Base-by-base conservation (phyloP, 2,888 invertebrate genomes). In the Papilio protenor region DNA sequence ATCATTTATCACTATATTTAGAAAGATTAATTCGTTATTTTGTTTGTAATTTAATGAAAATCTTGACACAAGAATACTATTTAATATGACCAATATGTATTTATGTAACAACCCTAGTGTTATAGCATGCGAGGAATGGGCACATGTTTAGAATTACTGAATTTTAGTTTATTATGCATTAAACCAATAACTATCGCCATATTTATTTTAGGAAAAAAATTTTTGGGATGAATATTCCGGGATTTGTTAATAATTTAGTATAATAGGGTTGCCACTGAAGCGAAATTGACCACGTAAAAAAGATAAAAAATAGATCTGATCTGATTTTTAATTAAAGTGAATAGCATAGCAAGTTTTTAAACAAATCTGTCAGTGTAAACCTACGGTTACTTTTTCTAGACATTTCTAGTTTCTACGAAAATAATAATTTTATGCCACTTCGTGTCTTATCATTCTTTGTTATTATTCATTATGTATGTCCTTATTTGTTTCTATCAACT, bases 181-280 rank as follows among this genome's bases (percentile, higher is more conserved):
- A 49, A 45, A 69, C 33, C 40, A 45, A 57, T 23, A 52, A 57
- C 27, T 76, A 14, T 71, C 27, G 76, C 76, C 76, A 72, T 76
- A 76, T 76, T 72, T 33, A 64, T 76, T 64, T 72, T 71, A 76
- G 33, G 23, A 71, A 23, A 18, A 33, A 76, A 27, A 12, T 11
- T 23, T 27, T 49, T 49, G 27, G 47, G 21, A 55, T 16, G 16
- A 52, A 6, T 52, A 8, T 57, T 45, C 27, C 21, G 21, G n/a
- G 33, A 59, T 52, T 61, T 61, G 40, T 52, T 72, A 55, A 64
- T 49, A 40, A 27, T 27, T 61, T 73, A 59, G n/a, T 73, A 59
- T 59, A 66, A 40, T 66, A 66, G 40, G 18, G 66, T 40, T 66
- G 40, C 66, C 66, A 66, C 40, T 66, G 66, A n/a, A 66, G n/a